These are phyloP conservation scores for Plodia interpunctella DNA, from an alignment of 1,140 invertebrate genomes.

Conservation along the genomic window DNA sequence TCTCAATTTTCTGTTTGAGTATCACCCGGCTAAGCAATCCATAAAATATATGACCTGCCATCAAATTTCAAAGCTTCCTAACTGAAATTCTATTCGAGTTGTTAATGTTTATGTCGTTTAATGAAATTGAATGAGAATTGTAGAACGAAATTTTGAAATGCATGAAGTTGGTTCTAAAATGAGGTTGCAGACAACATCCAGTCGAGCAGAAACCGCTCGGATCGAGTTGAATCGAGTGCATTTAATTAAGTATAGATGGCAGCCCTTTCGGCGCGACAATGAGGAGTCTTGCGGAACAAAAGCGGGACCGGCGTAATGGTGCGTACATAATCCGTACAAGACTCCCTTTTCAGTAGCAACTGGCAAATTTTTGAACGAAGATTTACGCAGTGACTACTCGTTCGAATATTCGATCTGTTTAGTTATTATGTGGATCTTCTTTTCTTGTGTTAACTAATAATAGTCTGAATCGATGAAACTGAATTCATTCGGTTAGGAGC, in stretches of 20 bases:
- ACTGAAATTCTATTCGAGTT: too few species aligned
- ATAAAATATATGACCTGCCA: too few species aligned
- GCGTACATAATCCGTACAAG: conserved; percentile 43
- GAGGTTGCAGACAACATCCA: background rate
- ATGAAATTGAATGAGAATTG: too few species aligned
- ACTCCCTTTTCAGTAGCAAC: conserved; percentile 34
- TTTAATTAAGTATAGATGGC: conserved; percentile 4
- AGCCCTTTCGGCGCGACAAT: conserved; percentile 23
- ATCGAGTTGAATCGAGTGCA: conserved; percentile 2
- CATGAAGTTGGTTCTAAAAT: background rate
- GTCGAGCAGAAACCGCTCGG: background rate
- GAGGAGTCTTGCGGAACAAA: conserved; percentile 29
- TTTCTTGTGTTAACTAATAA: too few species aligned
- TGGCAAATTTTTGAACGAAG: conserved; percentile 38
- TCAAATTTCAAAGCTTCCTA: too few species aligned
- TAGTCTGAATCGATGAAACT: too few species aligned
- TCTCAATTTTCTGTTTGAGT: too few species aligned
- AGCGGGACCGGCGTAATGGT: conserved; percentile 46
- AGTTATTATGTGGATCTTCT: too few species aligned
- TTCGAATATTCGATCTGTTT: too few species aligned
- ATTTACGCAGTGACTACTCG: conserved; percentile 27
- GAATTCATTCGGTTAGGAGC: too few species aligned
- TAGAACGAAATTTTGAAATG: background rate
- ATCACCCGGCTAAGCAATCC: too few species aligned
- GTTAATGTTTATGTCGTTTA: too few species aligned